Evolutionary conservation across 2,888 invertebrate genomes (phyloP).

Genomic region (Nomada fabriciana): DNA sequence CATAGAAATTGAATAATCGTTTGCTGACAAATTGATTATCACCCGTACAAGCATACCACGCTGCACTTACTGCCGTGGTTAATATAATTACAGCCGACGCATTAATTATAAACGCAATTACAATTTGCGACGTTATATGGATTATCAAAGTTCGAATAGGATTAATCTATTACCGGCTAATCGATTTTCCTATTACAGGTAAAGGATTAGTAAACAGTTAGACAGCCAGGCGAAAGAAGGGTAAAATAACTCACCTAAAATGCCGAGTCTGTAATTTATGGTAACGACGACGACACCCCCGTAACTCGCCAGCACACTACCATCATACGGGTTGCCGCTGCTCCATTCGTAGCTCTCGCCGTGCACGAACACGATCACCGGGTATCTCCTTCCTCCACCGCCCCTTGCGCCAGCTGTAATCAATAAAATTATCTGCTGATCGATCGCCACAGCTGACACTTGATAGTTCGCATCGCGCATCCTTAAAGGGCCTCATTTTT

Average conservation of each 20-base stretch:
- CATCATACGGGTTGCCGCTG: constrained; percentile 99
- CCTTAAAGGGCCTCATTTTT: constrained; percentile 71
- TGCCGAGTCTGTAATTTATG: constrained; percentile 93
- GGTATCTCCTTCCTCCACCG: constrained; percentile 87
- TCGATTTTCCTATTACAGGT: no score
- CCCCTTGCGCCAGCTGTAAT: constrained; percentile 88
- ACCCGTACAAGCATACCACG: no score
- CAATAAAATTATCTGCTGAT: constrained; percentile 79
- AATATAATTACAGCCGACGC: no score
- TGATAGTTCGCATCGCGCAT: constrained; percentile 65
- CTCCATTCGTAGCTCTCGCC: constrained; percentile 99
- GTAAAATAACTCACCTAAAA: constrained; percentile 88
- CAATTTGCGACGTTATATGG: no score
- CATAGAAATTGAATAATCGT: no score
- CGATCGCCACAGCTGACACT: constrained; percentile 70
- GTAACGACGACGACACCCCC: constrained; percentile 95
- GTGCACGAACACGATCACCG: constrained; percentile 97
- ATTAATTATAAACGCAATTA: no score
- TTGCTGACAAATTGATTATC: no score
- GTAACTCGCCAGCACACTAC: constrained; percentile 96
- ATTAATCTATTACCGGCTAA: no score
- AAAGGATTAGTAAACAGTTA: no score
- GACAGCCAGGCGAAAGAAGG: neutral
- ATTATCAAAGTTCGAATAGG: no score
- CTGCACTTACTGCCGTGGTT: no score